Evolutionary conservation across 2,888 invertebrate genomes (phyloP), one percentile per base, ranked within the genome.

Genomic region (Tryphoninae sp.): DNA sequence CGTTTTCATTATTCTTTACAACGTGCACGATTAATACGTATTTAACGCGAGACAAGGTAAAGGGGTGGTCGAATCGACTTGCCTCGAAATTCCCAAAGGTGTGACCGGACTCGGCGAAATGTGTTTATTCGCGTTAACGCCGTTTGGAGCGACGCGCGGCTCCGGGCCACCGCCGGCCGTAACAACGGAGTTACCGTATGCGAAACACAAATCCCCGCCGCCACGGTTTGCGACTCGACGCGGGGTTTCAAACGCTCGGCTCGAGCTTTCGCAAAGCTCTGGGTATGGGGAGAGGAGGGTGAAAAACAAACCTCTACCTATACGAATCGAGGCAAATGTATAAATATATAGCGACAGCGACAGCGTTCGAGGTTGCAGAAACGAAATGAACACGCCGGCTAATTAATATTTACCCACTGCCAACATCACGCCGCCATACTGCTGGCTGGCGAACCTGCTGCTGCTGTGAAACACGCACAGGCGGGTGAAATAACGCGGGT

Each of bases 401-500:
- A 91, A 91, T 92, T 91, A 92, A 91, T 92, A 92, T 92, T 91
- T 91, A 90, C 90, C 88, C 88, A 88, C 87, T 82, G 89, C 89
- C 83, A 86, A 86, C 86, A 85, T 86, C 84, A 83, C 84, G 84
- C 84, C 83, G 83, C 67, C 82, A 82, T 81, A 62, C 68, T 80
- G 72, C 72, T 72, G 58, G 62, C 53, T 69, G 23, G 23, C 19
- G 64, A 71, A 61, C 7, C 49, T 53, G 19, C 49, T 33, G 49
- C 23, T 67, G 77, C n/a, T 67, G 77, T 11, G 2, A 16, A 16
- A 19, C 53, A 11, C 1, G 42, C 62, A 61, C 51, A 55, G 45
- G 42, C 64, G 51, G 67, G 13, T 55, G 42, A 26, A 74, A 45
- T n/a, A 62, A 77, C 62, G 53, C 26, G n/a, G 23, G 61, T 51